Base-by-base conservation (phyloP, 1,140 invertebrate species). In the Drosophila persimilis region DNA sequence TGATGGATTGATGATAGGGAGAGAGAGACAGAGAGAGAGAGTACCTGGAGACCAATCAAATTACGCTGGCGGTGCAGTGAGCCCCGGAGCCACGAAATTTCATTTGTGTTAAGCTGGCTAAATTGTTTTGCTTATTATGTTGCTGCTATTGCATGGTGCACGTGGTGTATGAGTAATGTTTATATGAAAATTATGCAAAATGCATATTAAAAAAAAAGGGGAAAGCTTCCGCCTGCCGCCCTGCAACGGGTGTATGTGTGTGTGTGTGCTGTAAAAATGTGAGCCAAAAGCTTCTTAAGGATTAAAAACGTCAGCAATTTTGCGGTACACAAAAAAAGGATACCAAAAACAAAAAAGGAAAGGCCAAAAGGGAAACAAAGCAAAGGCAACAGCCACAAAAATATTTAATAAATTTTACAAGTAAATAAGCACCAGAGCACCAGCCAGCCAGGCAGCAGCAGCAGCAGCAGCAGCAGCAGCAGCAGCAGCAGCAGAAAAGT, bases 251-350 rank as follows among this genome's bases (percentile, higher is more conserved):
- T 31, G 7, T 8, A 2, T 3, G 31, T 31, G 8, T 31, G 29
- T 31, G 20, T 57, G 67, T 64, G 31, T 53, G 61, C 64, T 66
- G 56, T 79, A 88, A 86, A 85, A 88, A 88, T 86, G 80, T 79
- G 57, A 88, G 75, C 74, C 83, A 88, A 88, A 80, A 83, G 83
- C 83, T 86, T 60, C 83, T 86, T 88, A 88, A 73, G 83, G 83
- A 88, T 86, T 88, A 86, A 86, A 80, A 77, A 78, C 80, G 83
- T 81, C 75, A 88, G 83, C 83, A 84, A 84, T 88, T 88, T 89
- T 77, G 62, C 31, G 58, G 44, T 60, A 61, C 64, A 71, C 53
- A 47, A 58, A 62, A 74, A 66, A 57, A 43, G 39, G 7, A 31
- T 31, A 31, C 29, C 20, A 29, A 29, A 29, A 47, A 31, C 20